Conservation (phyloP, 2,888 invertebrate genomes). For the Acanthosoma haemorrhoidale region DNA sequence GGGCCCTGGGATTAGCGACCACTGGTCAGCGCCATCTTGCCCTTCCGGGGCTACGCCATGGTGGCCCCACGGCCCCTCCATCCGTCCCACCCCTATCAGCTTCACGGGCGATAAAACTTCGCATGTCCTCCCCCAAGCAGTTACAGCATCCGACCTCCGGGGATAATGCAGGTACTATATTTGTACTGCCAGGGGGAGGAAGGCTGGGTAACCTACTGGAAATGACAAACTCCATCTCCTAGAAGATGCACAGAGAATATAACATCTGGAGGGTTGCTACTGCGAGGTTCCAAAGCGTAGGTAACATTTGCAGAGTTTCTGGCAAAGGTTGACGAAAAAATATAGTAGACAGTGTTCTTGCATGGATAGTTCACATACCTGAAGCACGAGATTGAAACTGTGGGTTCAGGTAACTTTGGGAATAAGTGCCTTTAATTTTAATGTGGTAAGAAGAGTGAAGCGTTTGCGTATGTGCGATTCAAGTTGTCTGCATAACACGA, state of each 20-base stretch:
- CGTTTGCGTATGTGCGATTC: no score
- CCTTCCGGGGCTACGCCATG: constrained; percentile 1
- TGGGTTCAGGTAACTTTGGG: no score
- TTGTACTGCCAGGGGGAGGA: not conserved
- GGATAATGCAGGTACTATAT: constrained; percentile 12
- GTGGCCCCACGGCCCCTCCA: not conserved
- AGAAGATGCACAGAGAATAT: not conserved
- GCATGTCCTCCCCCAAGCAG: constrained; percentile 17
- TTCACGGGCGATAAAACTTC: constrained; percentile 23
- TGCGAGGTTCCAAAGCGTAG: no score
- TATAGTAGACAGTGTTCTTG: no score
- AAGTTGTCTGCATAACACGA: no score
- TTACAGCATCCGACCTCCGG: not conserved
- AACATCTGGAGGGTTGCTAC: not conserved
- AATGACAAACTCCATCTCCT: not conserved
- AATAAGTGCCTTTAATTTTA: no score
- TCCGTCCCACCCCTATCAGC: constrained; percentile 18
- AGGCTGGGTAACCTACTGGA: not conserved
- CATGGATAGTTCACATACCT: no score
- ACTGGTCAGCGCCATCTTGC: constrained; percentile 14
- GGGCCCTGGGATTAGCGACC: constrained; percentile 8
- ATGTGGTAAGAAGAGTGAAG: no score
- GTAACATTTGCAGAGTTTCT: no score
- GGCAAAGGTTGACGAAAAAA: no score
- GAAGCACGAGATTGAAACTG: no score